Conservation (phyloP, 2,888 invertebrate species). For the Rhyacophila evoluta region DNA sequence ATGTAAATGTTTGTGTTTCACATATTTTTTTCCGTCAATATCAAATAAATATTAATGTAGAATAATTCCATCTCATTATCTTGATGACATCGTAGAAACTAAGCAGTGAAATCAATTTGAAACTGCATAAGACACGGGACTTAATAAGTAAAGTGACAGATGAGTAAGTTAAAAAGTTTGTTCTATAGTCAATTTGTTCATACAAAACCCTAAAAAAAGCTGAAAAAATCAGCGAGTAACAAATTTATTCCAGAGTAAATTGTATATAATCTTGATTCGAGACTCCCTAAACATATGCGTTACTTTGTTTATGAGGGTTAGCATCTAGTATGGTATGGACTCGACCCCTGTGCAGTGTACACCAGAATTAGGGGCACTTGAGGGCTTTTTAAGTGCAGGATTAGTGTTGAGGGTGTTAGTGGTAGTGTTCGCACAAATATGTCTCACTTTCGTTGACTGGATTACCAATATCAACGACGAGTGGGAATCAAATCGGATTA, state of each 20-base stretch:
- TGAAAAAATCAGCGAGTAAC: too few species aligned
- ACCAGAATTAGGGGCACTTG: conserved; percentile 22
- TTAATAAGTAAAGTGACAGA: too few species aligned
- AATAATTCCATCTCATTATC: too few species aligned
- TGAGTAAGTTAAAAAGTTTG: too few species aligned
- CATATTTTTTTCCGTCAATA: too few species aligned
- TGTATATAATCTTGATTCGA: neutral
- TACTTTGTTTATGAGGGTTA: neutral
- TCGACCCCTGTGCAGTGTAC: neutral
- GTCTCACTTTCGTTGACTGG: neutral
- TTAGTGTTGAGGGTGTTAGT: neutral
- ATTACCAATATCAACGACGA: neutral
- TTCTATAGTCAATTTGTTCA: too few species aligned
- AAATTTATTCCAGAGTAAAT: neutral
- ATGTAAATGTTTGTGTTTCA: too few species aligned
- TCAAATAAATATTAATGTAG: too few species aligned
- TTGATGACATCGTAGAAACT: too few species aligned
- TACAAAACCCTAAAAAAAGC: too few species aligned
- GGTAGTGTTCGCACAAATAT: conserved; percentile 3
- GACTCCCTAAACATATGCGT: conserved; percentile 16
- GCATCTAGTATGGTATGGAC: neutral
- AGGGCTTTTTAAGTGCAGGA: conserved; percentile 19
- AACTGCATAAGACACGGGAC: too few species aligned
- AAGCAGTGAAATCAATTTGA: too few species aligned
- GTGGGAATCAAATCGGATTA: neutral